phyloP scores from a whole-genome alignment of 2,113 vertebrate genomes.

The Myodes glareolus region DNA sequence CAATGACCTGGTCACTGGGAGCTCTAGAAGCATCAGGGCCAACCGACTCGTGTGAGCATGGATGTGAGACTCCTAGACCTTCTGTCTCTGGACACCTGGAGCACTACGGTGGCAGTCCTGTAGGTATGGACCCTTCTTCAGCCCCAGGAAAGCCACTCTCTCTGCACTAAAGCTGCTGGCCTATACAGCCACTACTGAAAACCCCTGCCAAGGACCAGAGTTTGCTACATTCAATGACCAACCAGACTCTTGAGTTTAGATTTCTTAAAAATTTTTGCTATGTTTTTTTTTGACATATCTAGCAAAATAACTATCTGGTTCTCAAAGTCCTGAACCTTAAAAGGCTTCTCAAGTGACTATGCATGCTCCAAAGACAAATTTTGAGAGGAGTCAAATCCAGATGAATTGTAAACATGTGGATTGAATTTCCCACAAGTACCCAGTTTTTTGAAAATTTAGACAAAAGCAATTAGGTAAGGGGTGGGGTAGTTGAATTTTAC shows the following conservation, averaged over 20 bases:
- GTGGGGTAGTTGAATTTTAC: slow-evolving; percentile 14
- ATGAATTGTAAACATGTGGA: slow-evolving; percentile 78
- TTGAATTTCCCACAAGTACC: slow-evolving; percentile 75
- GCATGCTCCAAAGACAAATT: slow-evolving; percentile 76
- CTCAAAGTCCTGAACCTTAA: slow-evolving; percentile 74
- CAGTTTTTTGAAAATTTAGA: slow-evolving; percentile 73
- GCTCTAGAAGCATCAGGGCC: slow-evolving; percentile 9
- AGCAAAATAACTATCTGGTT: slow-evolving; percentile 70
- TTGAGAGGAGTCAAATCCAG: slow-evolving; percentile 66
- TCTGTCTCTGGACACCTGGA: not conserved
- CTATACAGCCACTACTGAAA: not conserved
- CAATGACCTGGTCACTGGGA: not conserved
- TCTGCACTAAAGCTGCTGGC: not conserved
- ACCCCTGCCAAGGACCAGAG: not conserved
- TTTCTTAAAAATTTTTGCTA: slow-evolving; percentile 40
- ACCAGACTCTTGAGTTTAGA: slow-evolving; percentile 25
- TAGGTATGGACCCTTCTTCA: not conserved
- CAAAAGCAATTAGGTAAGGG: slow-evolving; percentile 49
- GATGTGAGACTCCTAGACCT: not conserved
- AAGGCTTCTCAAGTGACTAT: slow-evolving; percentile 68
- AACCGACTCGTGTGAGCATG: not conserved
- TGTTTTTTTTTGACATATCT: slow-evolving; percentile 55
- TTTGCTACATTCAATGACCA: not conserved
- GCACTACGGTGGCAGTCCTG: not conserved
- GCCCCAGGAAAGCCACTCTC: not conserved